These are phyloP conservation scores for Miltochrista miniata DNA, from an alignment of 2,888 invertebrate genomes.

Conservation along the genomic window DNA sequence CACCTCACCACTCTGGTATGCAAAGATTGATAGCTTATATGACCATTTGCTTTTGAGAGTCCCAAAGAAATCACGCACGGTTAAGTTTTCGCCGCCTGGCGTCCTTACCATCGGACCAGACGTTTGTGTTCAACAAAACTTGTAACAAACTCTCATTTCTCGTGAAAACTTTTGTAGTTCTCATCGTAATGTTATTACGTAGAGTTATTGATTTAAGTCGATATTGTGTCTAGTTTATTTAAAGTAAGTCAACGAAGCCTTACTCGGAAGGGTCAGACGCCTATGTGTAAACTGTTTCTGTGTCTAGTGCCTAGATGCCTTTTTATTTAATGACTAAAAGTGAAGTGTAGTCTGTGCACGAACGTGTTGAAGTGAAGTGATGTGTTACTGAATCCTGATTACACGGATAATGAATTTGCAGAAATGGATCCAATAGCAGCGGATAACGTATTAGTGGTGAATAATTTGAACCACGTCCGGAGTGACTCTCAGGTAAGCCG, in stretches of 20 bases:
- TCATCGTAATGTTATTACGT: constrained; percentile 64
- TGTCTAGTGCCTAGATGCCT: constrained; percentile 45
- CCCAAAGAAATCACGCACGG: constrained; percentile 82
- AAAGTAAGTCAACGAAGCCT: constrained; percentile 66
- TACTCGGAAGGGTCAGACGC: constrained; percentile 50
- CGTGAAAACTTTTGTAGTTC: constrained; percentile 54
- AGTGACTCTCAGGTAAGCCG: constrained; percentile 80
- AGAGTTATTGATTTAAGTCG: constrained; percentile 60
- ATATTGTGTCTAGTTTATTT: constrained; percentile 52
- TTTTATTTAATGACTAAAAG: constrained; percentile 50
- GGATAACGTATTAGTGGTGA: constrained; percentile 78
- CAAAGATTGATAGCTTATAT: constrained; percentile 84
- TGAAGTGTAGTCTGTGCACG: constrained; percentile 21
- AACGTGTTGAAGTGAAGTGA: constrained; percentile 38
- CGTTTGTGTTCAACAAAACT: constrained; percentile 58
- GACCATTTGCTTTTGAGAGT: constrained; percentile 83
- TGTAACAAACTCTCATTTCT: constrained; percentile 44
- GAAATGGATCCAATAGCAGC: constrained; percentile 76
- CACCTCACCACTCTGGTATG: constrained; percentile 81
- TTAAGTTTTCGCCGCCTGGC: constrained; percentile 81
- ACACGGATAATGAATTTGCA: constrained; percentile 64
- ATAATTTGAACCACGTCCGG: constrained; percentile 80
- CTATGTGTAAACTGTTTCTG: constrained; percentile 51
- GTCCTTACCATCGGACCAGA: constrained; percentile 73
- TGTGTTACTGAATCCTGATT: constrained; percentile 44